phyloP scores from a whole-genome alignment of 2,113 vertebrate genomes.

The Prionailurus viverrinus region DNA sequence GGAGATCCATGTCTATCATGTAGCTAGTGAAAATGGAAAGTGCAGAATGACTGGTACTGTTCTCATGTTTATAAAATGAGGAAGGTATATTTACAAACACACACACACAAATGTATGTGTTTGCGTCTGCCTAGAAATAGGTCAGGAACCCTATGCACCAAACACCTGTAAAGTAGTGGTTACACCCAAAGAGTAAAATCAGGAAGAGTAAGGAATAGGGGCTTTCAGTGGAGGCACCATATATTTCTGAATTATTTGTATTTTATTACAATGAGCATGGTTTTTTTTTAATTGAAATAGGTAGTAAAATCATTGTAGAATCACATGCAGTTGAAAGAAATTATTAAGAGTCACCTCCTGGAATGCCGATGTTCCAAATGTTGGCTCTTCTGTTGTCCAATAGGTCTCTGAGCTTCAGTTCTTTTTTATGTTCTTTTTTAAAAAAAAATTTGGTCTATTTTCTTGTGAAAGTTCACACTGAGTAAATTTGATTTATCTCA shows the following conservation, averaged over 20 bases:
- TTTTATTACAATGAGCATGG: background rate
- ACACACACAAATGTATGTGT: background rate
- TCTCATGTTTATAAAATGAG: slow-evolving; percentile 19
- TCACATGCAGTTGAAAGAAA: background rate
- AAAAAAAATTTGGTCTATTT: background rate
- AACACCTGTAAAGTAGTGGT: background rate
- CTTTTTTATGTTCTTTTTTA: background rate
- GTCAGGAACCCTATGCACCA: background rate
- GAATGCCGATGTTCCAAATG: background rate
- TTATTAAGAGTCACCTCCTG: background rate
- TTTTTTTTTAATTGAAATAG: slow-evolving; percentile 16
- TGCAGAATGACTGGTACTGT: background rate
- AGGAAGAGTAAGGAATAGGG: background rate
- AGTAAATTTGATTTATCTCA: background rate
- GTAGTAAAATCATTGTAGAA: background rate
- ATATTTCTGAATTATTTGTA: slow-evolving; percentile 15
- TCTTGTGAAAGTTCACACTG: background rate
- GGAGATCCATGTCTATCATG: background rate
- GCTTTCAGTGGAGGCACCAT: background rate
- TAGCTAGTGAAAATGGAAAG: slow-evolving; percentile 29
- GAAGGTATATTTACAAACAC: background rate
- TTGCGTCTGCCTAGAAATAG: background rate
- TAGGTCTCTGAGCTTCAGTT: background rate
- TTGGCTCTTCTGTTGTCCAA: background rate
- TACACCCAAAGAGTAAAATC: background rate